Evolutionary conservation across 30 jellyfish, hydroid and myxozoan genomes (phyloP), one percentile per base, ranked within the genome.

Genomic region (Chrysaora quinquecirrha): DNA sequence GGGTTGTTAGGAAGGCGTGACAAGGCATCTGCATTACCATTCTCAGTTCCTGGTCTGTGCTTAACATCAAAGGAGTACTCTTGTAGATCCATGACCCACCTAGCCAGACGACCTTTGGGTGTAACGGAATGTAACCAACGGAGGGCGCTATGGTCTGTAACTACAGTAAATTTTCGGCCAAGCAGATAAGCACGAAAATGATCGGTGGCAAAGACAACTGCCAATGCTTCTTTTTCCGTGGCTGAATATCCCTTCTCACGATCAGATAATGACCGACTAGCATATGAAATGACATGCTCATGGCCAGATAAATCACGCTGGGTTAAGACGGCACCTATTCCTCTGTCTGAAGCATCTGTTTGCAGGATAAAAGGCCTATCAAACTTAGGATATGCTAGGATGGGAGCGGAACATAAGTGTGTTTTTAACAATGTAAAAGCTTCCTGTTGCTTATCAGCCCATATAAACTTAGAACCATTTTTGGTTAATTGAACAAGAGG

Each of bases 11-110:
- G 78, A 0, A 76, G 54, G 14, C 91, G 48, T 19, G 96, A 87
- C 3, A 87, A 50, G 33, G 87, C 87, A 58, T 87, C 93, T n/a
- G 96, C 87, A 73, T 64, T 87, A 18, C 81, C 66, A 50, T 87
- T 83, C 25, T 11, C 64, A 19, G 34, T 28, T 10, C 92, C 92
- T 22, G 29, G 83, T 12, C 76, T 38, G 33, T 78, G 89, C 22
- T 32, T 60, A 3, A 74, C 78, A 61, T 18, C 78, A 50, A 74
- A 74, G 24, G 25, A 7, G 50, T 24, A 58, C 43, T 58, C 81
- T 34, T 78, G 81, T 34, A 78, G 48, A 18, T 58, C 81, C 52
- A 78, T 78, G 71, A 63, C 71, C 84, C 90, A 79, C 18, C 73
- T 28, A 9, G 27, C 90, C 33, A 79, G 46, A 62, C 90, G 81